These are phyloP conservation scores for Eugnorisma glareosa DNA, from an alignment of 2,888 invertebrate species.

Conservation along the genomic window DNA sequence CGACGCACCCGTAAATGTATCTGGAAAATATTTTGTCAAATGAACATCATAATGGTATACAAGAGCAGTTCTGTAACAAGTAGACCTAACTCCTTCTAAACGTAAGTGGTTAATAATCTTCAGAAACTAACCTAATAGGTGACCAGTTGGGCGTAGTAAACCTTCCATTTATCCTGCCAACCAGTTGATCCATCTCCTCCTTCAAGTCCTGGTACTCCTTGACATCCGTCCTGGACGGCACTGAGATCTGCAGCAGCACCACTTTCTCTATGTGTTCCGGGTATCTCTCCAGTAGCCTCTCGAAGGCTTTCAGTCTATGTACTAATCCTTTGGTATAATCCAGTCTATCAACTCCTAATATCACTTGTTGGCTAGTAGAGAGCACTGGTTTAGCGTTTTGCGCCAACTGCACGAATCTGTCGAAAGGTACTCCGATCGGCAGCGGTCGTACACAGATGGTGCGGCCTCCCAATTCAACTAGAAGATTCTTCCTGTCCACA, in stretches of 20 bases:
- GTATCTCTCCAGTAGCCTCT: slow-evolving; percentile 94
- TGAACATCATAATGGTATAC: not conserved
- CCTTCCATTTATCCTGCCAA: slow-evolving; percentile 96
- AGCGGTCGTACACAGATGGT: slow-evolving; percentile 95
- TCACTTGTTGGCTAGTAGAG: slow-evolving; percentile 94
- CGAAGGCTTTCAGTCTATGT: slow-evolving; percentile 95
- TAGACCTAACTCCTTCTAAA: not conserved
- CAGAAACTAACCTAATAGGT: slow-evolving; percentile 92
- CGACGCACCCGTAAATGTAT: slow-evolving; percentile 97
- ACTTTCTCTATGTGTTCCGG: slow-evolving; percentile 96
- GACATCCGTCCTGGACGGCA: slow-evolving; percentile 97
- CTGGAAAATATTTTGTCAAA: slow-evolving; percentile 69
- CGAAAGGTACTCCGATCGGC: slow-evolving; percentile 97
- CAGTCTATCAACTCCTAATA: slow-evolving; percentile 96
- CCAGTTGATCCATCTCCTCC: slow-evolving; percentile 97
- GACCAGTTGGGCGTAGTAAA: slow-evolving; percentile 98
- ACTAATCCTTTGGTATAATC: slow-evolving; percentile 98
- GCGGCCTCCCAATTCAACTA: slow-evolving; percentile 96
- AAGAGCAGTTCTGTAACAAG: not conserved
- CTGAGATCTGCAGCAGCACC: slow-evolving; percentile 95
- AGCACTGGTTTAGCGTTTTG: slow-evolving; percentile 93
- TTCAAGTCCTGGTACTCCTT: slow-evolving; percentile 97
- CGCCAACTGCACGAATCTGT: slow-evolving; percentile 95
- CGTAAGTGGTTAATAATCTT: not conserved
- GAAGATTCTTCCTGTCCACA: slow-evolving; percentile 95